Base-by-base conservation (phyloP, 2,113 vertebrate genomes). In the Eurypyga helias region DNA sequence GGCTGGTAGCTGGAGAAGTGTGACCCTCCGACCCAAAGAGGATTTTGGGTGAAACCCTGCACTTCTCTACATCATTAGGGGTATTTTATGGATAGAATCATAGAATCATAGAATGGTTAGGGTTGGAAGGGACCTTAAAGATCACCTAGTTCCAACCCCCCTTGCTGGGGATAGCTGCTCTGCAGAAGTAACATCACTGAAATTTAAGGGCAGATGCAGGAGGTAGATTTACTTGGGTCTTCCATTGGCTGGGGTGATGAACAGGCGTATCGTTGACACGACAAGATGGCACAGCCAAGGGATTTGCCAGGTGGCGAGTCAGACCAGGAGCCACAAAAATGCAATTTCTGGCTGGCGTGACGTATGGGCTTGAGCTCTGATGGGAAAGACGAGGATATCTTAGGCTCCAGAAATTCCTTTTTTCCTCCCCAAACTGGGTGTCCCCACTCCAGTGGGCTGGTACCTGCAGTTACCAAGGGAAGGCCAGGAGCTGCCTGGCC, bases 281-380 rank as follows among this genome's bases (percentile, higher is more conserved):
- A 54, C 34, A 69, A 46, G 54, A 23, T 36, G 46, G 28, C n/a
- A 41, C 31, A 61, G 83, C 8, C 1, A 1, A 26, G 46, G 33
- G 33, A 12, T 49, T 72, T 77, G 41, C 26, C 20, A 21, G 11
- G 11, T 33, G 58, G 23, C 77, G 41, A 11, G 20, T 69, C 17
- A 23, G 17, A 14, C 34, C 81, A 41, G 41, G 41, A 41, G 28
- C 18, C 41, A 62, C 41, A 69, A 91, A 26, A 78, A 66, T 19
- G 7, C 36, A 31, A 7, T 11, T 86, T 80, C 65, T 1, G 4
- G 23, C 24, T 51, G 33, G 19, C 0, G 0, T 0, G 0, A 17
- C 21, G 36, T 2, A 6, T 17, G 62, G 36, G 33, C 66, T 49
- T 82, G 51, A 49, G 15, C 28, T 76, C 66, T 67, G 45, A 15